Base-by-base conservation (phyloP, 2,113 vertebrate species). In the Siniperca knerii region DNA sequence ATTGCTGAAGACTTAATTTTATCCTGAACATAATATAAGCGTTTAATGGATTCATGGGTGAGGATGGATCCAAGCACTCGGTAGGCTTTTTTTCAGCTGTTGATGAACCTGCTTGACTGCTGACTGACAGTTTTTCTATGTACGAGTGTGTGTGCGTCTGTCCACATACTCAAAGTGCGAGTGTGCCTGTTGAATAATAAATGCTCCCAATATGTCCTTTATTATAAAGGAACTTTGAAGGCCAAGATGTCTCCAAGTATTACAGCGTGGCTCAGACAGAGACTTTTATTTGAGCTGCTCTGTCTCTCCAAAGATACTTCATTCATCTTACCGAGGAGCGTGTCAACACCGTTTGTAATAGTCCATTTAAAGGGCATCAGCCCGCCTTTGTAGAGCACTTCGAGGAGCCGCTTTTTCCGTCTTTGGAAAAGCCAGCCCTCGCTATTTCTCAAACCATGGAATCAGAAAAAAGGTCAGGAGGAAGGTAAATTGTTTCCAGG, bases 401-500 rank as follows among this genome's bases (percentile, higher is more conserved):
- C 20, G 50, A 86, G 82, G 68, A 92, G 87, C 82, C 79, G 79
- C 87, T 87, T 93, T 92, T 93, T 85, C 90, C 86, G 57, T 92
- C 87, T 91, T 89, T 87, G 85, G 84, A 90, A 92, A 87, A 90
- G 77, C 83, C 81, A 78, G 65, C 61, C 58, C 75, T 90, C 42
- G 57, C 89, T 83, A 40, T 83, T 90, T 84, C 85, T 87, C 80
- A 79, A 90, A 87, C n/a, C 52, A 2, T 90, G 79, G 89, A 93
- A 86, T 91, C 77, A 80, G 87, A 84, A 87, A 82, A 90, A 91
- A 88, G 90, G 88, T 87, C 90, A 91, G 81, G 86, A 92, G 92
- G 87, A 94, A 93, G 93, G 93, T 93, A 93, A 94, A 95, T 94
- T 93, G 93, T 90, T 95, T 95, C 93, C 94, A 95, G 92, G 93